Conservation (phyloP, 2,113 vertebrate species). For the Dasyurus viverrinus region DNA sequence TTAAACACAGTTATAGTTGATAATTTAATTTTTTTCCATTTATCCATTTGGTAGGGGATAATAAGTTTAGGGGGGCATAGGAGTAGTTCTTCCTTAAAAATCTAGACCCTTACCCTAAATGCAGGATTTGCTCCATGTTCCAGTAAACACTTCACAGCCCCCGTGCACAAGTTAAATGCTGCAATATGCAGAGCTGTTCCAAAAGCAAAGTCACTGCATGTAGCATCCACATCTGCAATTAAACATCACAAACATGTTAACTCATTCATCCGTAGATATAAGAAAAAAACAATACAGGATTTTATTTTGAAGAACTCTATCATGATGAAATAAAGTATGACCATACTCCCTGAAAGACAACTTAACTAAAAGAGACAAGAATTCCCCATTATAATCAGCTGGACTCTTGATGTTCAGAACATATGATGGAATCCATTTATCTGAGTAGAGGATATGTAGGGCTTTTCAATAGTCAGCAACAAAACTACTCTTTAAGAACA, state of each 20-base stretch:
- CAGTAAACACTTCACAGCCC: slow-evolving; percentile 93
- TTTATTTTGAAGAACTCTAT: slow-evolving; percentile 12
- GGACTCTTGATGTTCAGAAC: not conserved
- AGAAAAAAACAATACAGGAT: slow-evolving; percentile 10
- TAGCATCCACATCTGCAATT: slow-evolving; percentile 95
- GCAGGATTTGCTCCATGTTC: slow-evolving; percentile 96
- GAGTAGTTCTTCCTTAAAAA: not conserved
- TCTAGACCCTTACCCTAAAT: slow-evolving; percentile 90
- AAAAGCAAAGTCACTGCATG: slow-evolving; percentile 98
- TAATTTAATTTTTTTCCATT: not conserved
- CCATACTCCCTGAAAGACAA: not conserved
- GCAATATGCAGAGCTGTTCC: slow-evolving; percentile 97
- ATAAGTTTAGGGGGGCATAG: not conserved
- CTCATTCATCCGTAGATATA: not conserved
- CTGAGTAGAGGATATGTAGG: not conserved
- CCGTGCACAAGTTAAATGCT: slow-evolving; percentile 94
- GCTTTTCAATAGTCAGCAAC: not conserved
- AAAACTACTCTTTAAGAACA: not conserved
- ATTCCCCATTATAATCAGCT: not conserved
- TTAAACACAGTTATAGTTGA: not conserved
- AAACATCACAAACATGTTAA: slow-evolving; percentile 67
- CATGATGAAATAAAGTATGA: not conserved
- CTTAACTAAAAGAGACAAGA: not conserved
- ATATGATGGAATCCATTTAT: not conserved
- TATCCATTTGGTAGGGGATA: not conserved